Percentiles rank a stretch among this genome's conserved stretches.
Conservation (phyloP, 1,140 invertebrate species). For the Cephus cinctus region DNA sequence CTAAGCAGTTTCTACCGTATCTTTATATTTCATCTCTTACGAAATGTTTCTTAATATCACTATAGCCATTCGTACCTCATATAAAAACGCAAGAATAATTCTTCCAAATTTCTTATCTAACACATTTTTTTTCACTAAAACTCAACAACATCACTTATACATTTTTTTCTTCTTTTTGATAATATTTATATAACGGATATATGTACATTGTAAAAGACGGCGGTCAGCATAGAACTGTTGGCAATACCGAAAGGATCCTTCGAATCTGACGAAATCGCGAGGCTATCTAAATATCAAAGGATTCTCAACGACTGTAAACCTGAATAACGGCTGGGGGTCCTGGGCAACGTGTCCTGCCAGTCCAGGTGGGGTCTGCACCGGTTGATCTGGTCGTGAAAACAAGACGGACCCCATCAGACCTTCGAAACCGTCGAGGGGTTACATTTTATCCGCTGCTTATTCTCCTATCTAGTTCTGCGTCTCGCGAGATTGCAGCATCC, state of each 20-base stretch:
- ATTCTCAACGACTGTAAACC: slow-evolving; percentile 32
- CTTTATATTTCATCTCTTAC: too few relatives aligned
- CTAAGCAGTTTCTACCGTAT: too few relatives aligned
- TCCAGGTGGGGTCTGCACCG: slow-evolving; percentile 57
- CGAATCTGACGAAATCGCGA: slow-evolving; percentile 1
- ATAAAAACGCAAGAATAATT: too few relatives aligned
- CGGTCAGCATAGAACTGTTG: background rate
- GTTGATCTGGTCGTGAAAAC: slow-evolving; percentile 39
- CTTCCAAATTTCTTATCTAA: background rate
- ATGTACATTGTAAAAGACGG: too few relatives aligned
- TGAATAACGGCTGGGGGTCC: slow-evolving; percentile 52
- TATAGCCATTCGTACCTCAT: too few relatives aligned
- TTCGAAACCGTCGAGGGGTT: too few relatives aligned
- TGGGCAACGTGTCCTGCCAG: slow-evolving; percentile 23
- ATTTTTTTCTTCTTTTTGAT: background rate
- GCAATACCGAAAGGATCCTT: background rate
- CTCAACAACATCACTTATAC: background rate
- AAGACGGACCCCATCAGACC: too few relatives aligned
- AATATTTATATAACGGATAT: background rate
- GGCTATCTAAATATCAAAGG: slow-evolving; percentile 47
- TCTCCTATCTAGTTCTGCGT: too few relatives aligned
- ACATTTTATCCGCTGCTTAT: too few relatives aligned
- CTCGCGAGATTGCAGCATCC: too few relatives aligned
- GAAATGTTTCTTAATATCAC: too few relatives aligned
- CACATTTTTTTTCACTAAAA: background rate